Percentiles rank a stretch among this genome's conserved stretches.
Evolutionary conservation across 2,113 vertebrate species (phyloP).

Genomic region (Apteryx owenii): DNA sequence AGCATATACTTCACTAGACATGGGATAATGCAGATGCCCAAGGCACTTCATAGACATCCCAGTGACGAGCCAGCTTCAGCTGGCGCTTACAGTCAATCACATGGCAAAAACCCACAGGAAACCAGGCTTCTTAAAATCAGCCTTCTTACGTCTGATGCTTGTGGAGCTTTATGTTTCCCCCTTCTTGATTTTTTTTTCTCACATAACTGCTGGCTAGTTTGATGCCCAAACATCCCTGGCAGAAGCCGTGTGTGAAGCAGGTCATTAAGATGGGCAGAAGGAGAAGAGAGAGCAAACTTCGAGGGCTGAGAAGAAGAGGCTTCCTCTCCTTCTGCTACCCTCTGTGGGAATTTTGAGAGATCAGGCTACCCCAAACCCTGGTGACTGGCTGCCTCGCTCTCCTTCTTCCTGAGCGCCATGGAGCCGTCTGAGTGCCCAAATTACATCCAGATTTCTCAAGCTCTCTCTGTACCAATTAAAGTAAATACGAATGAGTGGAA

Average conservation of each 20-base stretch:
- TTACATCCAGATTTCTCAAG: neutral
- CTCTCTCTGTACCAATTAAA: neutral
- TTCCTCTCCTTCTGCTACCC: neutral
- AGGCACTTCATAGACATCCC: neutral
- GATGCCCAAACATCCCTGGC: neutral
- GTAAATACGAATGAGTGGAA: neutral
- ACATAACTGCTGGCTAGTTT: neutral
- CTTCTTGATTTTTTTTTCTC: neutral
- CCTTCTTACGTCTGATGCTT: fast-evolving
- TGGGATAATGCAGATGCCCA: neutral
- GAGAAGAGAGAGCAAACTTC: neutral
- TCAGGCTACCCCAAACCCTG: neutral
- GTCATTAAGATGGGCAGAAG: neutral
- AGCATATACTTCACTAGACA: neutral
- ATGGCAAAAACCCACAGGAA: neutral
- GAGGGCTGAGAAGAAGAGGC: neutral
- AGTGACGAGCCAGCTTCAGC: neutral
- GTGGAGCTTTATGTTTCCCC: neutral
- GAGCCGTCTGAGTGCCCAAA: fast-evolving
- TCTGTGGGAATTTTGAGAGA: neutral
- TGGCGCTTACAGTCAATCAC: neutral
- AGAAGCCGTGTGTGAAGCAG: neutral
- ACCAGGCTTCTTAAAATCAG: neutral
- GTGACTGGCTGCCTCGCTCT: neutral
- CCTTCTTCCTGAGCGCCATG: neutral